Evolutionary conservation across 2,797 vertebrate species (phyloP).

Genomic region (Chaetodon trifasciatus): DNA sequence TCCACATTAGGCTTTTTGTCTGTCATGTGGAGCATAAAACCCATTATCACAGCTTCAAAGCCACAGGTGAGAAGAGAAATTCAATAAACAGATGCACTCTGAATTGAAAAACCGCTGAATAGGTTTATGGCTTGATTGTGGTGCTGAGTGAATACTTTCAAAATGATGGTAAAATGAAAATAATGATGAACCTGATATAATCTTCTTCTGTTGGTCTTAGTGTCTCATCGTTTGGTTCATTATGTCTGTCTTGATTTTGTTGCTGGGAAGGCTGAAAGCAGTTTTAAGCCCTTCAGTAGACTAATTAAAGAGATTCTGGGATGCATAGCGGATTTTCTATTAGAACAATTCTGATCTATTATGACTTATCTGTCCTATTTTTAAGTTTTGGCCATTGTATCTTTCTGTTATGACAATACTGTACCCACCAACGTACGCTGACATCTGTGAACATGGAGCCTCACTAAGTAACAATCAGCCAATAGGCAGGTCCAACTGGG

Average conservation of each 20-base stretch:
- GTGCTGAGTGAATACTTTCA: not conserved
- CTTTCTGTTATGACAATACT: not conserved
- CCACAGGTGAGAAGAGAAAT: not conserved
- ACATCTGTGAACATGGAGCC: not conserved
- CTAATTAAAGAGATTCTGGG: not conserved
- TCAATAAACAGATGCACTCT: not conserved
- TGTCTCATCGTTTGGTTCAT: not conserved
- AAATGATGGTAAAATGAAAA: not conserved
- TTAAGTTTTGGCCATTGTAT: not conserved
- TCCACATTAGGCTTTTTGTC: not conserved
- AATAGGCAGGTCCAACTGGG: not conserved
- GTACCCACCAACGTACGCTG: not conserved
- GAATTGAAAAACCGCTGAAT: not conserved
- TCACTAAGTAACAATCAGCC: not conserved
- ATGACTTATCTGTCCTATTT: not conserved
- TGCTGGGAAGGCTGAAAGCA: not conserved
- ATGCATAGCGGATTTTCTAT: not conserved
- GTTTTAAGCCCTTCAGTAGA: not conserved
- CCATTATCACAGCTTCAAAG: conserved; percentile 25
- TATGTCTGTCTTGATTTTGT: not conserved
- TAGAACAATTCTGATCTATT: not conserved
- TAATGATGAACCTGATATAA: not conserved
- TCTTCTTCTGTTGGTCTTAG: not conserved
- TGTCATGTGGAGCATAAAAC: conserved; percentile 17
- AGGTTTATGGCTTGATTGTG: not conserved